Percentiles rank a stretch among this genome's conserved stretches.
These are phyloP conservation scores for Rhipidura dahli DNA, from an alignment of 2,113 vertebrate species.

Conservation along the genomic window DNA sequence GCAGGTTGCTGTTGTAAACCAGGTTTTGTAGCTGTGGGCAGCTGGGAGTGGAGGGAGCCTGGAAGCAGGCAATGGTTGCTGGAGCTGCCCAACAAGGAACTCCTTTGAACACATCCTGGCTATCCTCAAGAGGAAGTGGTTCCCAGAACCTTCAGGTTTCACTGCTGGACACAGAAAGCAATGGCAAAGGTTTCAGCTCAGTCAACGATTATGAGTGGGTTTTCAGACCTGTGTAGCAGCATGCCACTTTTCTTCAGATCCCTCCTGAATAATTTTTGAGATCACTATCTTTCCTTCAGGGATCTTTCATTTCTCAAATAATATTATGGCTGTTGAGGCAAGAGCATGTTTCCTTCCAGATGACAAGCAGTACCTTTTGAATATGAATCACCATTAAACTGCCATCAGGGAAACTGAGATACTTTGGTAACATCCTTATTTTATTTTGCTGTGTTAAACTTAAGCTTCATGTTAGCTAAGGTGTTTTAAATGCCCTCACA, in stretches of 20 bases:
- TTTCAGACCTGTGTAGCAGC: neutral
- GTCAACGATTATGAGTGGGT: accelerated
- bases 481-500: neutral
- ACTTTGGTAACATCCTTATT: neutral
- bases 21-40: neutral
- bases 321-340: neutral
- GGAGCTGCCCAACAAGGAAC: neutral
- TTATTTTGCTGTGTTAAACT: neutral
- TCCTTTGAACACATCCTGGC: neutral
- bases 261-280: neutral
- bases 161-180: neutral
- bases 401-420: neutral
- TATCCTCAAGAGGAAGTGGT: neutral
- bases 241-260: neutral
- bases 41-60: neutral
- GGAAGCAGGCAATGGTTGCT: accelerated
- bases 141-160: neutral
- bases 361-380: neutral
- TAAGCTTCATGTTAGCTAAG: neutral
- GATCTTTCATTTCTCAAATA: neutral
- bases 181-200: neutral
- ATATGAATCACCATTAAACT: neutral
- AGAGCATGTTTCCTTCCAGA: neutral
- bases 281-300: neutral
- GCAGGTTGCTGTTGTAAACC: neutral